Base-by-base conservation (phyloP, 2,888 invertebrate genomes). In the Drosophila setosimentum region DNA sequence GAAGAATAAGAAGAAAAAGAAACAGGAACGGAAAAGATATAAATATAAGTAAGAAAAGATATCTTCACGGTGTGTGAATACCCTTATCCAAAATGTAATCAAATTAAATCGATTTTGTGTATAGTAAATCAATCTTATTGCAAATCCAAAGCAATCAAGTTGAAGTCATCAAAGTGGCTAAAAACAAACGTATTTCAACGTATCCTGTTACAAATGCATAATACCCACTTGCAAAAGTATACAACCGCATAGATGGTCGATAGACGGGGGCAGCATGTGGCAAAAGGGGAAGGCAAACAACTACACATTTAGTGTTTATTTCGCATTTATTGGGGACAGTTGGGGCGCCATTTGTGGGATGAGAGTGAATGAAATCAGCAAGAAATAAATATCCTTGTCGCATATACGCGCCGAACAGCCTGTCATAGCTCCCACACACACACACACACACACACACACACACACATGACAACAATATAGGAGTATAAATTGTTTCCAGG, bases 251-350 rank as follows among this genome's bases (percentile, higher is more conserved):
- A 16, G 58, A 42, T 16, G 11, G n/a, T n/a, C n/a, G n/a, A n/a
- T n/a, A n/a, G n/a, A n/a, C n/a, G 29, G n/a, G 66, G 35, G 3
- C n/a, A 58, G 7, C n/a, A 16, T 18, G 27, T 18, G n/a, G 50
- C 16, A 33, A 51, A 18, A n/a, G n/a, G 51, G 42, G 61, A 48
- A 54, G 73, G 61, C 64, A 73, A 70, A 64, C 73, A 86, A 84
- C 84, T 85, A 85, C 77, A 85, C 86, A 85, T 85, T 85, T 85
- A 85, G 89, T 89, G 84, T 89, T 85, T 85, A 85, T 85, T 85
- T 85, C 84, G 89, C 83, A 85, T 89, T 89, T 85, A 89, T 87
- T 89, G 89, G 65, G 85, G 74, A 72, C 73, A 70, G 68, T 62
- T 55, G 53, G 57, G 55, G 24, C 30, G 32, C 16, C 18, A 27